Evolutionary conservation across 2,113 vertebrate species (phyloP).

Genomic region (Thunnus thynnus): DNA sequence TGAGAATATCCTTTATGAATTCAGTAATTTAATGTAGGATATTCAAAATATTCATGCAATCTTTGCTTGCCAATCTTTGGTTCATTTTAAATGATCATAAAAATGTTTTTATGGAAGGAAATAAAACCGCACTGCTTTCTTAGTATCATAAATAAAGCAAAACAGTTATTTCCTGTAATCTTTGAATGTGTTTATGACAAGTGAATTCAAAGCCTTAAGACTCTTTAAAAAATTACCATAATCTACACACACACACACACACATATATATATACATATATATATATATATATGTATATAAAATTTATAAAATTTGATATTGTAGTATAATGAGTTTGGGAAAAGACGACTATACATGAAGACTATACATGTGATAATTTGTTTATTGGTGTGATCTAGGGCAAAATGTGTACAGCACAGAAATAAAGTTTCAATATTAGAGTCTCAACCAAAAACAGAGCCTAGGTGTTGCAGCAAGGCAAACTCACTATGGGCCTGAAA

Average conservation of each 20-base stretch:
- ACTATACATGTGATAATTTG: not conserved
- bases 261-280: not conserved
- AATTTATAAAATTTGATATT: not conserved
- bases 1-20: not conserved
- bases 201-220: not conserved
- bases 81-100: conserved; percentile 26
- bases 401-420: not conserved
- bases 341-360: too few species aligned
- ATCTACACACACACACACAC: too few species aligned
- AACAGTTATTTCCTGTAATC: not conserved
- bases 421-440: too few species aligned
- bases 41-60: conserved; percentile 26
- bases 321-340: not conserved
- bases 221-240: not conserved
- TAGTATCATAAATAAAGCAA: conserved; percentile 9
- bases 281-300: not conserved
- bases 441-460: too few species aligned
- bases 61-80: conserved; percentile 8
- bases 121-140: not conserved
- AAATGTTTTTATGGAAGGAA: conserved; percentile 13
- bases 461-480: not conserved
- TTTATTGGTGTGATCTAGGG: not conserved
- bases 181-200: not conserved
- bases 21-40: conserved; percentile 16
- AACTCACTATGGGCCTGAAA: not conserved